These are phyloP conservation scores for Ariopsis seemanni DNA, from an alignment of 2,113 vertebrate genomes.

Conservation along the genomic window DNA sequence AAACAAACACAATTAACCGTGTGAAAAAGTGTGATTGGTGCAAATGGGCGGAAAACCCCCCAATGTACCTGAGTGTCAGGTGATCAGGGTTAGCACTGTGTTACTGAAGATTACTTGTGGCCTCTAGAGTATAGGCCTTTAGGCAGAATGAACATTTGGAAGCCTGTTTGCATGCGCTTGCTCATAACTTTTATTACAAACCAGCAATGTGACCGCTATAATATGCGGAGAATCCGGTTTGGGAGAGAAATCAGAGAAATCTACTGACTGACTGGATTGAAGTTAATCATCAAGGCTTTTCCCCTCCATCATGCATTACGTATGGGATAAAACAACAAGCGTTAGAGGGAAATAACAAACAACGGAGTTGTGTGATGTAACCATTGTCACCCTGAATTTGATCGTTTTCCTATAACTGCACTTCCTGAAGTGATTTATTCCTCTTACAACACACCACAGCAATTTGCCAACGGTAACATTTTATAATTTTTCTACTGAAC, in stretches of 20 bases:
- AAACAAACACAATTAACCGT: not conserved
- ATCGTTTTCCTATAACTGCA: not conserved
- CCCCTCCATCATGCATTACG: not conserved
- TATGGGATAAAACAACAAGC: not conserved
- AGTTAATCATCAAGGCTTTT: not conserved
- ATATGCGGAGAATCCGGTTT: not conserved
- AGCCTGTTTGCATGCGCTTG: not conserved
- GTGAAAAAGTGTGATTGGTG: not conserved
- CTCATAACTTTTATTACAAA: not conserved
- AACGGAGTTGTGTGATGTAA: not conserved
- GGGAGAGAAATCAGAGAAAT: not conserved
- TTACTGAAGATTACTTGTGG: conserved; percentile 30
- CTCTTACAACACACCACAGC: no score
- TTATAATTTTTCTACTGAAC: not conserved
- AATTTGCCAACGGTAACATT: not conserved
- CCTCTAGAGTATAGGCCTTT: conserved; percentile 18
- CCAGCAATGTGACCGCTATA: conserved; percentile 20
- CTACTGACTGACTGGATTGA: not conserved
- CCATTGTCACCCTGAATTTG: not conserved
- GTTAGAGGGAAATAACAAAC: not conserved
- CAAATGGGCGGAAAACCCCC: no score
- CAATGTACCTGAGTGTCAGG: not conserved
- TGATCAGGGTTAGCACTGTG: not conserved
- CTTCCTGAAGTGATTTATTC: no score
- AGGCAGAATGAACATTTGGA: not conserved